phyloP scores from a whole-genome alignment of 37 sponge, comb jelly and placozoan genomes.

The Chondrilla cf. caribensis region DNA sequence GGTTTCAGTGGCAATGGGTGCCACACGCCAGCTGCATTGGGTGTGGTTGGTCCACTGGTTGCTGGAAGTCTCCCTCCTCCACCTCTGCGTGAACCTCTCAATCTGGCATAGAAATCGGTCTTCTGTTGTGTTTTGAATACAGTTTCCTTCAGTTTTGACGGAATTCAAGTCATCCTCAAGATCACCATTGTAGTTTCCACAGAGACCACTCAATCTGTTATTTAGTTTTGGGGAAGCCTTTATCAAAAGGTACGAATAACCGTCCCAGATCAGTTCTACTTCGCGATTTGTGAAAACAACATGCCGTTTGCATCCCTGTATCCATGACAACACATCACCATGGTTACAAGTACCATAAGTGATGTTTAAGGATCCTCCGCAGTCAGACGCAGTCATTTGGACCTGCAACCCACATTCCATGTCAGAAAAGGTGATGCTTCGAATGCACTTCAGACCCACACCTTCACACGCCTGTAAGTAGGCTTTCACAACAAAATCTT shows the following conservation, averaged over 20 bases:
- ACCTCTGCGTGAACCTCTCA: neutral
- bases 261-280: neutral
- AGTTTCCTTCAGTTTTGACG: neutral
- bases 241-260: neutral
- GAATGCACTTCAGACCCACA: neutral
- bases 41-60: neutral
- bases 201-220: neutral
- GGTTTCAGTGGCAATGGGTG: neutral
- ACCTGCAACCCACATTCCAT: neutral
- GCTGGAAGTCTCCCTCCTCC: neutral
- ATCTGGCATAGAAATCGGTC: neutral
- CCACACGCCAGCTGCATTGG: neutral
- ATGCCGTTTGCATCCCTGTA: neutral
- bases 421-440: neutral
- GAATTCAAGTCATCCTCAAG: neutral
- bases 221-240: neutral
- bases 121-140: neutral
- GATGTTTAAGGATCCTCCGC: neutral
- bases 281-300: neutral
- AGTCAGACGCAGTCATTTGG: neutral
- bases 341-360: neutral
- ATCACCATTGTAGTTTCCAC: constrained; percentile 7
- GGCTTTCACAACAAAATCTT: neutral
- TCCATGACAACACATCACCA: neutral
- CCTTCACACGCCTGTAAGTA: neutral